These are phyloP conservation scores for Sipha maydis DNA, from an alignment of 2,888 invertebrate species.

Conservation along the genomic window DNA sequence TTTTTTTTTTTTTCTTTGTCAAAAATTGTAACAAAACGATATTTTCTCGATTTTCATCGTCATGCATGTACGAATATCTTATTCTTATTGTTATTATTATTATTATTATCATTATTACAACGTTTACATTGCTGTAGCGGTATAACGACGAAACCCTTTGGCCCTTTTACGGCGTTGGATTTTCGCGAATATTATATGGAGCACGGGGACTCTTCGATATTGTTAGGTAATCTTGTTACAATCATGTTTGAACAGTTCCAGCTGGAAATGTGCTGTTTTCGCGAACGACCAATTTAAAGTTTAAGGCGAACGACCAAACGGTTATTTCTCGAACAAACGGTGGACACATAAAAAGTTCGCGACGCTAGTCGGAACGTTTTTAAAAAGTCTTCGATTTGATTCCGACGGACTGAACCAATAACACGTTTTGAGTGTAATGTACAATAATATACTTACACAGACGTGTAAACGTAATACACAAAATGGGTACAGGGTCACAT, in stretches of 20 bases:
- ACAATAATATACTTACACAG: too few relatives aligned
- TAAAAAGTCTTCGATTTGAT: background rate
- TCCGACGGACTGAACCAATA: too few relatives aligned
- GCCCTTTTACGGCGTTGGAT: slow-evolving; percentile 10
- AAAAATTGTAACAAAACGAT: background rate
- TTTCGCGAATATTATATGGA: background rate
- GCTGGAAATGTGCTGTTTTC: slow-evolving; percentile 8
- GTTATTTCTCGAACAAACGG: slow-evolving; percentile 8
- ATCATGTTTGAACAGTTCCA: background rate
- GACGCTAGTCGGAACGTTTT: background rate
- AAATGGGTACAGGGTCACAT: background rate
- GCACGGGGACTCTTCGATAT: background rate
- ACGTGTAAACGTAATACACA: background rate
- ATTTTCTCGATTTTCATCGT: background rate
- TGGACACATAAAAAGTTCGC: background rate
- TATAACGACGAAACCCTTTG: background rate
- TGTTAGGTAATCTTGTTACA: slow-evolving; percentile 33
- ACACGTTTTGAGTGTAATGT: background rate
- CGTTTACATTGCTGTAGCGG: background rate
- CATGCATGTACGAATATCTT: background rate
- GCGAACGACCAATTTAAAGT: slow-evolving; percentile 28
- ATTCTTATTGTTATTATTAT: background rate
- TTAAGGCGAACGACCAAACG: background rate
- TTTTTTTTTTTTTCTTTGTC: background rate
- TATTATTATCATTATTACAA: background rate